Evolutionary conservation across 2,888 invertebrate species (phyloP).

Genomic region (Autographa gamma): DNA sequence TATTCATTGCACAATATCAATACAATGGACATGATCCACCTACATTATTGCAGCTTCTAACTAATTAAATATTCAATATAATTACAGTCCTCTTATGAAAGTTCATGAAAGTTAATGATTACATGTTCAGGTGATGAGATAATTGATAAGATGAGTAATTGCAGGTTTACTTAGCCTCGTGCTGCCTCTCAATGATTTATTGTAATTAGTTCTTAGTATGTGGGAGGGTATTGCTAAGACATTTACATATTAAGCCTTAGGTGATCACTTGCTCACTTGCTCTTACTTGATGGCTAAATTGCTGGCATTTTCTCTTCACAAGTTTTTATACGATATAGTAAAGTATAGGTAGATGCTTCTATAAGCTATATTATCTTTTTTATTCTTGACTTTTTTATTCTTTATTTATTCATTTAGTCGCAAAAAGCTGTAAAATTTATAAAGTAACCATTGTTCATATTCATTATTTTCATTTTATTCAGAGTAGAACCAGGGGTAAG

Average conservation of each 20-base stretch:
- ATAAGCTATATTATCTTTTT: no score
- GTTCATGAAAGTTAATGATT: slow-evolving; percentile 39
- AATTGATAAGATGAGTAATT: slow-evolving; percentile 43
- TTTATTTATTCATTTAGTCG: no score
- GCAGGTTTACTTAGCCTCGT: slow-evolving; percentile 30
- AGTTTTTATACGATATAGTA: not conserved
- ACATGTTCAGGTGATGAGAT: slow-evolving; percentile 20
- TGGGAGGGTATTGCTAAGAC: slow-evolving; percentile 23
- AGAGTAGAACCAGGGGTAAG: no score
- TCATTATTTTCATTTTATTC: no score
- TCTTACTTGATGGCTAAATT: not conserved
- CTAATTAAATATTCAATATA: slow-evolving; percentile 29
- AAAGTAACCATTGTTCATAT: no score
- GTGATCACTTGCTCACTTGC: not conserved
- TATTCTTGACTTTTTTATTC: no score
- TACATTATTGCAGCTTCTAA: slow-evolving; percentile 38
- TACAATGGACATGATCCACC: slow-evolving; percentile 6
- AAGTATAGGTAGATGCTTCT: no score
- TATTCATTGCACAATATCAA: slow-evolving; percentile 10
- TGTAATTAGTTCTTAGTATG: slow-evolving; percentile 31
- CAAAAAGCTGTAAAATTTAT: no score
- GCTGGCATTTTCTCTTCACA: not conserved
- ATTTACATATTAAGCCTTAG: slow-evolving; percentile 14
- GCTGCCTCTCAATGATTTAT: slow-evolving; percentile 34
- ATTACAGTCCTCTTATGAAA: slow-evolving; percentile 36